phyloP scores from a whole-genome alignment of 2,797 vertebrate species.

The Labroides dimidiatus region DNA sequence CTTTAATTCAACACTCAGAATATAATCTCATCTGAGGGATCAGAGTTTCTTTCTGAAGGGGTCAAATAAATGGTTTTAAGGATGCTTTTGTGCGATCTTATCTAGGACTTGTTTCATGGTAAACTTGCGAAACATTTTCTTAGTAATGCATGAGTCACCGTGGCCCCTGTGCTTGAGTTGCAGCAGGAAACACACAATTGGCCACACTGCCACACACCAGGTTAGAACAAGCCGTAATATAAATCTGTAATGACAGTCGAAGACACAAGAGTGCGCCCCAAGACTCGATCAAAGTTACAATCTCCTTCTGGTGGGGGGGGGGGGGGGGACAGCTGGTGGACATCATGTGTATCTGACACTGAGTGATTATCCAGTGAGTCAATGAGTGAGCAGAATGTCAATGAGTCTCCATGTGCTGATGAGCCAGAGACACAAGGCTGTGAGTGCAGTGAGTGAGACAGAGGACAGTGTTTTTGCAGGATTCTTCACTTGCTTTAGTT shows the following conservation, averaged over 20 bases:
- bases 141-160: no score
- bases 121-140: background rate
- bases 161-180: background rate
- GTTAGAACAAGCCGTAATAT: background rate
- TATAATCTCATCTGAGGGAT: background rate
- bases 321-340: constrained; percentile 4
- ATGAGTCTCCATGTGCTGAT: constrained; percentile 11
- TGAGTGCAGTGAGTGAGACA: background rate
- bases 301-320: background rate
- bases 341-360: background rate
- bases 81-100: no score
- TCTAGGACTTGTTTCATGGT: background rate
- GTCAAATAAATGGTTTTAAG: background rate
- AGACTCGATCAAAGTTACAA: constrained; percentile 17
- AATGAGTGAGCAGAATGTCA: constrained; percentile 11
- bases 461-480: background rate
- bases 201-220: background rate
- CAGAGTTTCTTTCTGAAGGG: background rate
- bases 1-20: background rate
- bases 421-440: constrained; percentile 22
- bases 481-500: background rate
- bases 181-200: background rate
- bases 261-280: constrained; percentile 62
- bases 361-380: constrained; percentile 24
- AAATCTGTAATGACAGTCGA: constrained; percentile 42